Conservation (phyloP, 2,113 vertebrate genomes). For the Clinocottus analis region DNA sequence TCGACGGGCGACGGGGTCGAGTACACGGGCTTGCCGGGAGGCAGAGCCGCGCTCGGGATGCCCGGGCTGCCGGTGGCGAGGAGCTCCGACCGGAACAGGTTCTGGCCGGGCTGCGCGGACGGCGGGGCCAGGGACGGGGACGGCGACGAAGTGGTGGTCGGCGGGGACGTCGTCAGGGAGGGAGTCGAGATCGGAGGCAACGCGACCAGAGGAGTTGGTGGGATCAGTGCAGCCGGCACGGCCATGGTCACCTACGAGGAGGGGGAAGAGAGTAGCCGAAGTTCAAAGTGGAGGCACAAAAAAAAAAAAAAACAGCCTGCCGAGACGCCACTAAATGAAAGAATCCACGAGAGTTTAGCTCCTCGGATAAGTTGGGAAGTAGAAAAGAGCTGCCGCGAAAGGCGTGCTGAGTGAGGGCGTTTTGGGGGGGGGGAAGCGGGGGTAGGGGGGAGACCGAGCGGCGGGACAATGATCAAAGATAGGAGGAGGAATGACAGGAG, state of each 20-base stretch:
- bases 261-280: conserved; percentile 80
- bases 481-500: conserved; percentile 94
- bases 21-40: conserved; percentile 94
- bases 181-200: conserved; percentile 90
- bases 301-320: conserved; percentile 69
- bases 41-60: conserved; percentile 84
- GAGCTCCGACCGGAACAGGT: conserved; percentile 91
- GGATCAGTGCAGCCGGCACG: conserved; percentile 95
- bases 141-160: conserved; percentile 92
- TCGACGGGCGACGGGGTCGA: conserved; percentile 98
- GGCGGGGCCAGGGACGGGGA: conserved; percentile 83
- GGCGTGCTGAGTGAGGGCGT: conserved; percentile 83
- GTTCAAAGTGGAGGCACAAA: conserved; percentile 82
- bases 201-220: conserved; percentile 89
- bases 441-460: conserved; percentile 71
- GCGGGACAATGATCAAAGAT: conserved; percentile 96
- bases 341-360: conserved; percentile 85
- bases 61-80: conserved; percentile 84
- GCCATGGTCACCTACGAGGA: conserved; percentile 92
- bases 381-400: conserved; percentile 81
- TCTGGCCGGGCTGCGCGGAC: conserved; percentile 82
- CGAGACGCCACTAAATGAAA: conserved; percentile 73
- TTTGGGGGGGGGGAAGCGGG: conserved; percentile 56
- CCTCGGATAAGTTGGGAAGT: conserved; percentile 85
- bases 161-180: conserved; percentile 86